Percentiles rank a stretch among this genome's conserved stretches.
These are phyloP conservation scores for Lepus timidus DNA, from an alignment of 2,113 vertebrate species.

Conservation along the genomic window DNA sequence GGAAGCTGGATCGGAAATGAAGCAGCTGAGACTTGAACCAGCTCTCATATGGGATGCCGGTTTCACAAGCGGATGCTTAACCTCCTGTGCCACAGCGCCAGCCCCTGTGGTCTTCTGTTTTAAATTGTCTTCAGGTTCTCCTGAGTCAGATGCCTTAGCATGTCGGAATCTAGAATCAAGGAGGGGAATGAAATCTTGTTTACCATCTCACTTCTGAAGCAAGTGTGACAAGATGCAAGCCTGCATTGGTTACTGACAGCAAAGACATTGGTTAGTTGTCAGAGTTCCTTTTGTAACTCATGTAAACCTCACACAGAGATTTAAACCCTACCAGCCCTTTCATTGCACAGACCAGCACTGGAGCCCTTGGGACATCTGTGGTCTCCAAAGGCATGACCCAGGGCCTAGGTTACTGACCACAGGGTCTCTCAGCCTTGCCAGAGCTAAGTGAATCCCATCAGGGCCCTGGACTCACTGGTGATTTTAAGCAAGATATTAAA, in stretches of 20 bases:
- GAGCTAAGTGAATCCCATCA: background rate
- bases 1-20: too few relatives aligned
- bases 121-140: background rate
- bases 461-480: background rate
- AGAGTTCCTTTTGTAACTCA: background rate
- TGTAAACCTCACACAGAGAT: background rate
- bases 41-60: too few relatives aligned
- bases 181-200: background rate
- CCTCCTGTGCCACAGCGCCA: too few relatives aligned
- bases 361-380: background rate
- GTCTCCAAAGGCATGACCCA: background rate
- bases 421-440: background rate
- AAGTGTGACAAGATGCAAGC: background rate
- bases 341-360: background rate
- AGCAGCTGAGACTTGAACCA: too few relatives aligned
- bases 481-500: background rate
- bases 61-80: too few relatives aligned
- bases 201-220: background rate
- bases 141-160: background rate
- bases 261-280: background rate
- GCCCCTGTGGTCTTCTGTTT: background rate
- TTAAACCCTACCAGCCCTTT: background rate
- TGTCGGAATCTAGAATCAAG: conserved; percentile 42
- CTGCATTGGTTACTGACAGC: background rate
- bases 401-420: background rate